Base-by-base conservation (phyloP, 2,113 vertebrate species). In the Mesitornis unicolor region DNA sequence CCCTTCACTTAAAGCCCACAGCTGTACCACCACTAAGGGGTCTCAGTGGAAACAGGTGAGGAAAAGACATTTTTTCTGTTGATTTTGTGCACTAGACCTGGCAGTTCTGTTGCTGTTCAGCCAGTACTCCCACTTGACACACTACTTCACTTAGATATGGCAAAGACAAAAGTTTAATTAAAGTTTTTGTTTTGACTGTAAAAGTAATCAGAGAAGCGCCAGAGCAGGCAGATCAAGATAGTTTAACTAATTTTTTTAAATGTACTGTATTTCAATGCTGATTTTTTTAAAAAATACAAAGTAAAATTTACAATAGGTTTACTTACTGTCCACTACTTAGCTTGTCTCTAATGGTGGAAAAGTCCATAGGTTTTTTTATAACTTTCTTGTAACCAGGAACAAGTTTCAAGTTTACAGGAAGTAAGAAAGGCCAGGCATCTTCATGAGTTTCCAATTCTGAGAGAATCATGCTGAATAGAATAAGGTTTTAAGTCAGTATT, bases 321-420 rank as follows among this genome's bases (percentile, higher is more conserved):
- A 99, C 99, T 96, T 98, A 99, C 99, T 99, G 99, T 98, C 98
- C 99, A 97, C 97, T 99, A 97, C 95, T 97, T 86, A 99, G 99
- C 97, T 99, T 99, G 96, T 99, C 99, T 94, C 99, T 99, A 97
- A 99, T 99, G 92, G 99, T 99, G 92, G 99, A 99, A 97, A 99
- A 99, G 98, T 99, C 99, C 99, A 99, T 99, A 51, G 99, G 99
- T 95, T 99, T 99, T 97, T 99, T 99, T 96, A 99, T 99, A 98
- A 99, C 99, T 97, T 99, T 99, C 98, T 97, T 99, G 97, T 99
- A 99, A 77, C 99, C 99, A 70, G 99, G 99, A 96, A 99, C 99
- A 59, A 99, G 99, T 97, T 99, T 99, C 98, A 99, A 98, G 98
- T 99, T 99, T 97, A 99, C 99, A 74, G 99, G 99, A 92, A 99